Conservation (phyloP, 2,113 vertebrate species). For the Motacilla tschutschensis region DNA sequence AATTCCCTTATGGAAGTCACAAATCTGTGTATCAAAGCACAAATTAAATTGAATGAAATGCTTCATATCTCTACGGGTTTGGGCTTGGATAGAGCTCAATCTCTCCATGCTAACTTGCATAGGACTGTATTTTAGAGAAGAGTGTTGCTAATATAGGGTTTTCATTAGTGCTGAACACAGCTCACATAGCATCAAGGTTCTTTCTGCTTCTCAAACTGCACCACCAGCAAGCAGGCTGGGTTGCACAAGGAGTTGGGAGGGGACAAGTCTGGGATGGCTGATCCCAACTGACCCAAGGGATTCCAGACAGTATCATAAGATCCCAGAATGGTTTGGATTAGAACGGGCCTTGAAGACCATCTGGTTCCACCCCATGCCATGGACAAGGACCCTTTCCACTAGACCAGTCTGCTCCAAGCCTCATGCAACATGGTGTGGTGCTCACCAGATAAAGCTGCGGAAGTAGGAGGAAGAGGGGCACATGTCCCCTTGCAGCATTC, state of each 20-base stretch:
- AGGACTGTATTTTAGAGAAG: background rate
- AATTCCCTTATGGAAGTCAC: background rate
- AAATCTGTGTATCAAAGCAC: background rate
- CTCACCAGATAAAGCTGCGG: background rate
- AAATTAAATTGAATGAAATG: background rate
- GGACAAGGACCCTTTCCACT: background rate
- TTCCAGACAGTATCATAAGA: background rate
- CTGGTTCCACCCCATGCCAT: background rate
- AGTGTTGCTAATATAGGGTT: background rate
- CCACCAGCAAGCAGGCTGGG: background rate
- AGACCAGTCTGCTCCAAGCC: background rate
- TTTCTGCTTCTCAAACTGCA: background rate
- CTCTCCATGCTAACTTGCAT: background rate
- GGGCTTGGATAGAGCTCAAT: background rate
- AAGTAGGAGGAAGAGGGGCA: background rate
- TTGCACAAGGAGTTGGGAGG: background rate
- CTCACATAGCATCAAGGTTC: background rate
- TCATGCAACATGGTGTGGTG: background rate
- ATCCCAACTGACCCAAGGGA: background rate
- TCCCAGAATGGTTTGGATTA: background rate
- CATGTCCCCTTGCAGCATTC: rapidly evolving
- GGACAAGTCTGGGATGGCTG: background rate
- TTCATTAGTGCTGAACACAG: background rate
- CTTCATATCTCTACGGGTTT: background rate
- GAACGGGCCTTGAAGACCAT: background rate